phyloP scores from a whole-genome alignment of 2,797 vertebrate species.

The Acestrorhynchus altus region DNA sequence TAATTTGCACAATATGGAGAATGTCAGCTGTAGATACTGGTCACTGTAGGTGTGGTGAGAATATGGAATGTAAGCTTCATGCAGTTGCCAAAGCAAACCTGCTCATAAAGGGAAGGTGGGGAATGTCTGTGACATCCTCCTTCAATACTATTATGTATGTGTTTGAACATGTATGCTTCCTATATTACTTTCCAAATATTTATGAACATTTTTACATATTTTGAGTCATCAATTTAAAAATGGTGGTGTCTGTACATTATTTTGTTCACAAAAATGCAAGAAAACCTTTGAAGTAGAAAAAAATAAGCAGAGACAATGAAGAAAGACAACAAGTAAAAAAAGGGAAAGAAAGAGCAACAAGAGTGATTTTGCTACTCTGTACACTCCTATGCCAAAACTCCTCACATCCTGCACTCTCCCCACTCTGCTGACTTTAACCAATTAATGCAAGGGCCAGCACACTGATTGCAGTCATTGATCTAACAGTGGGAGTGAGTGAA shows the following conservation, averaged over 20 bases:
- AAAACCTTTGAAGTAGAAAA: conserved; percentile 48
- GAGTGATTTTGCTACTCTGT: background rate
- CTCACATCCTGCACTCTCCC: background rate
- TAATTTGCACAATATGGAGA: background rate
- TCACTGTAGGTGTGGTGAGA: background rate
- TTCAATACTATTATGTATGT: background rate
- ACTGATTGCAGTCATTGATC: conserved; percentile 28
- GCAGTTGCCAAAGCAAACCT: background rate
- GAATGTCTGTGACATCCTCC: background rate
- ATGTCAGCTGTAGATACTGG: background rate
- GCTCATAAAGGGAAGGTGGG: background rate
- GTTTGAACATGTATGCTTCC: no score
- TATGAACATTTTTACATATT: no score
- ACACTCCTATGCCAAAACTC: background rate
- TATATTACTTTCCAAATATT: no score
- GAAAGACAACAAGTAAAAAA: background rate
- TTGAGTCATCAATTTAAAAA: no score
- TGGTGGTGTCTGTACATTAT: no score
- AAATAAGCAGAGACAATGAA: conserved; percentile 43
- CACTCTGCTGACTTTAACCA: conserved; percentile 10
- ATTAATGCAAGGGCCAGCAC: conserved; percentile 10
- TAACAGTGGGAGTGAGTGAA: conserved; percentile 20
- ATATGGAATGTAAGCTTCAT: background rate
- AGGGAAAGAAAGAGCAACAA: background rate
- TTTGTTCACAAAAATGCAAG: background rate